These are phyloP conservation scores for Ibidorhyncha struthersii DNA, from an alignment of 2,113 vertebrate species.

Conservation along the genomic window DNA sequence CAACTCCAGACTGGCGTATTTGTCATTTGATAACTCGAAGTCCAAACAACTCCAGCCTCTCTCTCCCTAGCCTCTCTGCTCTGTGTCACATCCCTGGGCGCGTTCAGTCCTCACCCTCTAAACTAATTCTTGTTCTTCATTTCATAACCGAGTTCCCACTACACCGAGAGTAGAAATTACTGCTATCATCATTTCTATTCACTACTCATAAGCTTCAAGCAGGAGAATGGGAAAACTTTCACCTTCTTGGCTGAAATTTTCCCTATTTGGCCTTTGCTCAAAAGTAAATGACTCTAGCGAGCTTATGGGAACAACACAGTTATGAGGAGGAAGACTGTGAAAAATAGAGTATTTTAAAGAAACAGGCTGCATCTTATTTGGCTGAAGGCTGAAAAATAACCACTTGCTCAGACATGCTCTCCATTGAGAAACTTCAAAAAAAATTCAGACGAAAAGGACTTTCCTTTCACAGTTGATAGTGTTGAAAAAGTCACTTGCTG, in stretches of 20 bases:
- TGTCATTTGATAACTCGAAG: not conserved
- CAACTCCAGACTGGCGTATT: not conserved
- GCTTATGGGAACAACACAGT: not conserved
- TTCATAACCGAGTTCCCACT: not conserved
- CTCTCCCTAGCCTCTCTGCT: not conserved
- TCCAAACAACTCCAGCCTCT: not conserved
- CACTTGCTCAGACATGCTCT: not conserved
- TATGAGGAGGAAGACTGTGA: not conserved
- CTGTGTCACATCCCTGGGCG: not conserved
- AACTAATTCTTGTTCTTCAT: not conserved
- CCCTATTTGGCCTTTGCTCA: not conserved
- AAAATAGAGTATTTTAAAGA: constrained; percentile 2
- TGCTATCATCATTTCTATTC: not conserved
- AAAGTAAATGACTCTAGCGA: not conserved
- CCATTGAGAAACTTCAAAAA: not conserved
- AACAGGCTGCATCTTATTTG: not conserved
- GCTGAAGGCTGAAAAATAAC: not conserved
- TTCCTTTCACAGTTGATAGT: not conserved
- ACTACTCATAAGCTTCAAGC: not conserved
- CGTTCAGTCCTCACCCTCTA: not conserved
- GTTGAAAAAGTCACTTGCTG: not conserved
- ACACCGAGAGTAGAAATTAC: not conserved
- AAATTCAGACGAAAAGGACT: not conserved
- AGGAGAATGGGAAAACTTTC: not conserved
- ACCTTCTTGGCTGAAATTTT: not conserved